phyloP scores from a whole-genome alignment of 1,140 invertebrate genomes.

The Drosophila pallidifrons region DNA sequence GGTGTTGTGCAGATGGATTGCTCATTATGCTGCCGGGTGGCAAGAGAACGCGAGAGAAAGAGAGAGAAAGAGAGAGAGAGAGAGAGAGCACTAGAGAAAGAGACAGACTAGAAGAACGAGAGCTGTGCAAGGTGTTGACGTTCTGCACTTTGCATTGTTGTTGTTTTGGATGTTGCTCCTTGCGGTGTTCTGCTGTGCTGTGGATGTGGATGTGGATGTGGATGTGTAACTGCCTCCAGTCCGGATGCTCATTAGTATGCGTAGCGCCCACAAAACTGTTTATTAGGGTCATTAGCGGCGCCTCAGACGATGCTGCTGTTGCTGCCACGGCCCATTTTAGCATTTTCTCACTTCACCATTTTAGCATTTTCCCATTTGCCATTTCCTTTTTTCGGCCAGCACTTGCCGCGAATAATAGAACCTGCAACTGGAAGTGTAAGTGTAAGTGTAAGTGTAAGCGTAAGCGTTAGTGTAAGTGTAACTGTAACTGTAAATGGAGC shows the following conservation, averaged over 20 bases:
- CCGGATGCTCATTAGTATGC: slow-evolving; percentile 76
- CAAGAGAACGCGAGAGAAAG: neutral
- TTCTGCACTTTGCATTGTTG: slow-evolving; percentile 62
- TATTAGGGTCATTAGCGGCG: slow-evolving; percentile 80
- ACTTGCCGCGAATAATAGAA: neutral
- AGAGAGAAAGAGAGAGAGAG: neutral
- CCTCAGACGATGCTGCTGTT: slow-evolving; percentile 43
- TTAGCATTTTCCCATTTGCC: neutral
- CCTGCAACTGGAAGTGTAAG: neutral
- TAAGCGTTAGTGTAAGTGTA: no score
- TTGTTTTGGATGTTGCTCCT: neutral
- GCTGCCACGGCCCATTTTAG: slow-evolving; percentile 21
- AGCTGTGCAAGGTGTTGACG: slow-evolving; percentile 70
- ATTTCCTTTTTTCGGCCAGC: slow-evolving; percentile 10
- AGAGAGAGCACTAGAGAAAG: neutral
- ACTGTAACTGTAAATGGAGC: slow-evolving; percentile 25
- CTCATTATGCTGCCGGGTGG: slow-evolving; percentile 57
- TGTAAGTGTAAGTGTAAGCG: no score
- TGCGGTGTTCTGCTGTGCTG: neutral
- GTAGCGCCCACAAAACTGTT: slow-evolving; percentile 76
- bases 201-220: neutral
- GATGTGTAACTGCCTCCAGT: slow-evolving; percentile 14
- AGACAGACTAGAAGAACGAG: neutral
- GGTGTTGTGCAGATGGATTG: slow-evolving; percentile 80
- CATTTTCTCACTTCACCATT: neutral